Evolutionary conservation across 1,140 invertebrate genomes (phyloP), one percentile per base, ranked within the genome.

Genomic region (Lordiphosa clarofinis): DNA sequence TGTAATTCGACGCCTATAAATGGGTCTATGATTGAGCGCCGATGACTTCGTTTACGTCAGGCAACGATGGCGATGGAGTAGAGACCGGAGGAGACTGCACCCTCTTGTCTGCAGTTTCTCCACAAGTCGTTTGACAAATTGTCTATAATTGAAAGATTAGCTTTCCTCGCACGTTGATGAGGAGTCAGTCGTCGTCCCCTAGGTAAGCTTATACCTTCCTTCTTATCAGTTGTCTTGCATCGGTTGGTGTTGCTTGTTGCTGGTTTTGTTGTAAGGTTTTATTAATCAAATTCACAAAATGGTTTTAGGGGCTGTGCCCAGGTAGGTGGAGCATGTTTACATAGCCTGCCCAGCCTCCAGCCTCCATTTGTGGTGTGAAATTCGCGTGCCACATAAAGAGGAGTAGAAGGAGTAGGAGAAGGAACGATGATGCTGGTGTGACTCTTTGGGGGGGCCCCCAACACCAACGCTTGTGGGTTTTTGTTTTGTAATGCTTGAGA

Each of bases 111-210:
- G 72, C 63, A 46, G 36, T 46, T 21, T 64, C 62, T 47, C 28
- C 47, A 36, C 55, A 81, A 86, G 79, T 60, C 75, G 86, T 87
- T 87, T 87, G 86, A 87, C 86, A 87, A 87, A 87, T 87, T 87
- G 86, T 87, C 86, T 87, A 81, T 87, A 87, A 87, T 87, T 87
- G 86, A 87, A 87, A 87, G 86, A 87, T 87, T 87, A 87, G 86
- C 86, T 87, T 78, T 87, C 76, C 76, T 84, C 76, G 69, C 75
- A 73, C 74, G 66, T 79, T 74, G 75, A 79, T 71, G 75, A 82
- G 21, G 39, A 12, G 28, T 53, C 60, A 47, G 33, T 9, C 31
- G 33, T 52, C 38, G 13, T 42, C 46, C 31, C 39, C 31, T 53
- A 55, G 19, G 15, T 53, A 67, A 63, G 57, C 56, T 60, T 56